Conservation (phyloP, 2,888 invertebrate genomes). For the Pyrrhia umbra region DNA sequence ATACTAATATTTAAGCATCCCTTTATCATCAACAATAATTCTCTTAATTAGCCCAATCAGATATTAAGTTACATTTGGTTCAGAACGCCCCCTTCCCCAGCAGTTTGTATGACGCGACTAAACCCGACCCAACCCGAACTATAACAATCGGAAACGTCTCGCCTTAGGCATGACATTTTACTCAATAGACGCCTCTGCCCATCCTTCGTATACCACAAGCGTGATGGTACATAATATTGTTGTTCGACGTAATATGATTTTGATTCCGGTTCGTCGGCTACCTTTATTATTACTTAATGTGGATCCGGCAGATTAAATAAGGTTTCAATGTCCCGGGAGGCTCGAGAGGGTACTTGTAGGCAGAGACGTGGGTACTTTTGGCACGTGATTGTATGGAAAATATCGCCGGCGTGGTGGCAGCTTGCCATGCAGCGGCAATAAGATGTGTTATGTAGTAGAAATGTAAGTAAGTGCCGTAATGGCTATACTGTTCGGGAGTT, state of each 20-base stretch:
- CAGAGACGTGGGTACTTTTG: conserved; percentile 22
- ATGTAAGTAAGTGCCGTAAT: conserved; percentile 43
- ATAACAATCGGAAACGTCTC: background rate
- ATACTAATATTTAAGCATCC: background rate
- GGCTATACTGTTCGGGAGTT: conserved; percentile 19
- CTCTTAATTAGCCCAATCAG: background rate
- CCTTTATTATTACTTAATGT: conserved; percentile 42
- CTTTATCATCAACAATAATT: background rate
- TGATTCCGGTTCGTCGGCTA: conserved; percentile 22
- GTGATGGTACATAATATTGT: conserved; percentile 4
- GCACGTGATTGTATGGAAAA: conserved; percentile 28
- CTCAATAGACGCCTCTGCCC: background rate
- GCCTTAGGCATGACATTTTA: background rate
- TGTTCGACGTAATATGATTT: conserved; percentile 24
- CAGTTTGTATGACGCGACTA: background rate
- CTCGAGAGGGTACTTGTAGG: conserved; percentile 4
- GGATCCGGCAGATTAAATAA: conserved; percentile 42
- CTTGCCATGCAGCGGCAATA: conserved; percentile 40
- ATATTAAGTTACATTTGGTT: background rate
- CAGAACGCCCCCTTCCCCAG: background rate
- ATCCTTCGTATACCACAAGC: background rate
- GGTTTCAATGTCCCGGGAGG: conserved; percentile 25
- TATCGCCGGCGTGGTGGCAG: conserved; percentile 45
- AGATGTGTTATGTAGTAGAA: conserved; percentile 40
- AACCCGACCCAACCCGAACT: background rate